Evolutionary conservation across 2,113 vertebrate genomes (phyloP), one percentile per base, ranked within the genome.

Genomic region (Rostratula benghalensis): DNA sequence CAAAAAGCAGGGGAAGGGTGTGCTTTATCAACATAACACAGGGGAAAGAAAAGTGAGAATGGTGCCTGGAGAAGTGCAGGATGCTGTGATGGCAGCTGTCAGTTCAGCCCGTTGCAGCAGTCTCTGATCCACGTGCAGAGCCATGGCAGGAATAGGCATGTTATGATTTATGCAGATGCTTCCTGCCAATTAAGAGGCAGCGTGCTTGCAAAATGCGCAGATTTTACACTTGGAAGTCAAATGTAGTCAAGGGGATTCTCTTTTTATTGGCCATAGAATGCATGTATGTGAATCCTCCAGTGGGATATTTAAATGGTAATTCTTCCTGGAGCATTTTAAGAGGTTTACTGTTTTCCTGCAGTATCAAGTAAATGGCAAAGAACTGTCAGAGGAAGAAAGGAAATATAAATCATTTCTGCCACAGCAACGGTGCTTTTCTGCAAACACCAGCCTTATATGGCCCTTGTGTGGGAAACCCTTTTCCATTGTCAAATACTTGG

Each of bases 21-120:
- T 11, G 18, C 14, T 11, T 2, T 10, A 50, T 48, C 35, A n/a
- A 41, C 51, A 54, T 18, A 30, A 39, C 21, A 2, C 0, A 6
- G 37, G 57, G 61, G 19, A 31, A 61, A 80, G 51, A 41, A 3
- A 53, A 39, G 45, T 0, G 1, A 50, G 35, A 74, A 10, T 28
- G 17, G 39, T 7, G 23, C 21, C n/a, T 35, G 83, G 83, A 76
- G 63, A 56, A 80, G 88, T 0, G 51, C 51, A 20, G 31, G 83
- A 16, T 65, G 68, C 73, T 54, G 35, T 1, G 37, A 31, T 7
- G 35, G 57, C 83, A 83, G 61, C 56, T 87, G 73, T 7, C 68
- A 18, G 67, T 31, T 37, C 2, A 3, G 13, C 4, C 28, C 1
- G 0, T 3, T 39, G 82, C 28, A 21, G 53, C 1, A 0, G 16